Percentiles rank a stretch among this genome's conserved stretches.
phyloP scores from a whole-genome alignment of 2,797 vertebrate species.

The Melanotaenia maccullochi region DNA sequence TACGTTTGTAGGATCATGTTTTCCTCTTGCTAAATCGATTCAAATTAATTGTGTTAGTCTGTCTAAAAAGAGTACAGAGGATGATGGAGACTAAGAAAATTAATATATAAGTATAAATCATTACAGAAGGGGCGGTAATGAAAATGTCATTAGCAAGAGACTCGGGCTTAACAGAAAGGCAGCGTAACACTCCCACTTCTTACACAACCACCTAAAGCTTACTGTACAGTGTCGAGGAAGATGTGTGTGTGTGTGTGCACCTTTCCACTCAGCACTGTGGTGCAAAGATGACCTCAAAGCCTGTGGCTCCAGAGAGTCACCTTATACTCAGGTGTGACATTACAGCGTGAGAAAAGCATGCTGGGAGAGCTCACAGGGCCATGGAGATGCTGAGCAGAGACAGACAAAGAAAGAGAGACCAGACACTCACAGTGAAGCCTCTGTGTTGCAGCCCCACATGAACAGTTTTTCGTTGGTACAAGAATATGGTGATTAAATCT shows the following conservation, averaged over 20 bases:
- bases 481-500: conserved; percentile 12
- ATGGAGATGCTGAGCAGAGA: conserved; percentile 32
- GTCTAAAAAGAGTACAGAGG: background rate
- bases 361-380: conserved; percentile 70
- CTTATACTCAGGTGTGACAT: conserved; percentile 86
- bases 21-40: background rate
- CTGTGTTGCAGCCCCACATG: conserved; percentile 16
- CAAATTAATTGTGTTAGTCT: background rate
- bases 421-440: conserved; percentile 26
- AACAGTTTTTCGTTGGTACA: conserved; percentile 8
- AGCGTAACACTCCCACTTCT: background rate
- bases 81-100: conserved; percentile 2
- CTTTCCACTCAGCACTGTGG: conserved; percentile 57
- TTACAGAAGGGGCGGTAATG: conserved; percentile 31
- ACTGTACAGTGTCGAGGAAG: conserved; percentile 9
- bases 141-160: conserved; percentile 13
- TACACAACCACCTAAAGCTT: conserved; percentile 7
- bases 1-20: conserved; percentile 1
- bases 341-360: conserved; percentile 82
- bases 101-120: conserved; percentile 26
- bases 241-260: conserved; percentile 27
- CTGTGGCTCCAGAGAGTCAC: conserved; percentile 72
- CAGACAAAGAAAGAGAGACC: conserved; percentile 25
- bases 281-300: conserved; percentile 76
- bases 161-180: conserved; percentile 8